Conservation (phyloP, 2,797 vertebrate species). For the Myotis vivesi region DNA sequence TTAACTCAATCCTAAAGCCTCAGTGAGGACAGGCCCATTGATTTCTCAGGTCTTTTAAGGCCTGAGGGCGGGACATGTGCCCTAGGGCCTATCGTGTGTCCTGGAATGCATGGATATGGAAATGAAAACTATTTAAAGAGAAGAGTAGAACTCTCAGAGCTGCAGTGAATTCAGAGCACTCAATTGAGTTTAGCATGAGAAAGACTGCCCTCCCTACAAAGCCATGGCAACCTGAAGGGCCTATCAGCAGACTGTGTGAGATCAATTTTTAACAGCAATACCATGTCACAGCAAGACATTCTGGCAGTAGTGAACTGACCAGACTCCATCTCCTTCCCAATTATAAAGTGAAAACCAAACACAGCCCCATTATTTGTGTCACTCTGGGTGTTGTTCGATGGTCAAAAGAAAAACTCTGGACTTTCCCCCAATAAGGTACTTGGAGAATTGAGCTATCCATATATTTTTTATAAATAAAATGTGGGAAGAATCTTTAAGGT, state of each 20-base stretch:
- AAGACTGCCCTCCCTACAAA: neutral
- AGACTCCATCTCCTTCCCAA: neutral
- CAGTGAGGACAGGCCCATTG: too few species aligned
- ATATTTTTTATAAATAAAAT: neutral
- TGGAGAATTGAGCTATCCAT: neutral
- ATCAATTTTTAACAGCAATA: slow-evolving; percentile 13
- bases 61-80: too few species aligned
- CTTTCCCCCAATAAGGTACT: neutral
- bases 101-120: neutral
- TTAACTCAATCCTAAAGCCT: too few species aligned
- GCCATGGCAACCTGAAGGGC: neutral
- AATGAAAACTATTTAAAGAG: neutral
- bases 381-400: neutral
- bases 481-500: neutral
- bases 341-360: neutral
- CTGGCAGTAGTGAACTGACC: neutral
- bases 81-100: neutral
- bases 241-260: neutral
- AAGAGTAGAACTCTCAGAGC: neutral
- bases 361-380: neutral
- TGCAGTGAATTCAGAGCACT: neutral
- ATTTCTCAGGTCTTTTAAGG: too few species aligned
- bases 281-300: neutral
- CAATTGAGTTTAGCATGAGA: neutral
- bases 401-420: neutral